These are phyloP conservation scores for Oedothorax gibbosus DNA, from an alignment of 1,140 invertebrate species.

Conservation along the genomic window DNA sequence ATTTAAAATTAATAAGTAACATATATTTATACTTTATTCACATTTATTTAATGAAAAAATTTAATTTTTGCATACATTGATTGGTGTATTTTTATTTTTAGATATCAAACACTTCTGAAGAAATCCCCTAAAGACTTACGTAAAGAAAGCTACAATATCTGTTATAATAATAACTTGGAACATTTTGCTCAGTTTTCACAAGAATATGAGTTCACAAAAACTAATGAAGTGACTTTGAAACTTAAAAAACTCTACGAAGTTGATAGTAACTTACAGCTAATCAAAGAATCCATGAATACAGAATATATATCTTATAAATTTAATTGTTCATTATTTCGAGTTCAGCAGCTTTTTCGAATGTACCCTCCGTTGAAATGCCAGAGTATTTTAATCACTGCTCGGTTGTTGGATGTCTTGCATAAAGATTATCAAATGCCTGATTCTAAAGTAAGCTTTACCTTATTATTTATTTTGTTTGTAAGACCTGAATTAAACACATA, in stretches of 20 bases:
- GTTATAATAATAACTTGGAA: neutral
- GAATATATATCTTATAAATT: conserved; percentile 29
- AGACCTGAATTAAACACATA: no score
- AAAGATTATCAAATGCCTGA: neutral
- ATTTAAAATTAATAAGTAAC: no score
- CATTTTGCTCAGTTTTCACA: neutral
- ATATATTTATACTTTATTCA: no score
- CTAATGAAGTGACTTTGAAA: neutral
- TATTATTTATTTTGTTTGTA: neutral
- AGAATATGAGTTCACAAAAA: neutral
- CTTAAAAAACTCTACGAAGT: conserved; percentile 6
- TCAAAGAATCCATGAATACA: conserved; percentile 45
- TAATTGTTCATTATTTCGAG: conserved; percentile 3
- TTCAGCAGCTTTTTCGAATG: conserved; percentile 4
- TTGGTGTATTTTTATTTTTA: neutral
- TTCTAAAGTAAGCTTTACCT: conserved; percentile 12
- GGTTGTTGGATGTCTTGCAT: conserved; percentile 25
- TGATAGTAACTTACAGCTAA: neutral
- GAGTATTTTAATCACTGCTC: conserved; percentile 17
- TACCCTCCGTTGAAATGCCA: conserved; percentile 23
- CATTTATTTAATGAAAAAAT: no score
- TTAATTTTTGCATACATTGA: no score
- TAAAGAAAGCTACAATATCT: neutral
- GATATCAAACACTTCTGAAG: conserved; percentile 23
- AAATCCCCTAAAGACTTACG: neutral